Conservation (phyloP, 2,113 vertebrate genomes). For the Climacteris rufus region DNA sequence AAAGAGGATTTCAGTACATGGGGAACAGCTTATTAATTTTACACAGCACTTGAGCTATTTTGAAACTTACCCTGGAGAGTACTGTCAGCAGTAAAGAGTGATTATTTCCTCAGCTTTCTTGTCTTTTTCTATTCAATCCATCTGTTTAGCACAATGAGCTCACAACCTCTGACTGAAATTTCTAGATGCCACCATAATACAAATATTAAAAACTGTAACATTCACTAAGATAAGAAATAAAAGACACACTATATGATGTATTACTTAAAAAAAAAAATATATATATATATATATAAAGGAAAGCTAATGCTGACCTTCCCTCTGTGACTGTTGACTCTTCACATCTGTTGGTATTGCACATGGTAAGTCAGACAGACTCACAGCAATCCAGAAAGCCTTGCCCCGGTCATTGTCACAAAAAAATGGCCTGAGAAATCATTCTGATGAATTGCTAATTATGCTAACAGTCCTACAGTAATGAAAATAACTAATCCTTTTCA, state of each 20-base stretch:
- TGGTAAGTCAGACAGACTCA: slow-evolving; percentile 38
- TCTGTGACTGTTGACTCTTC: not conserved
- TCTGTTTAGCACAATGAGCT: slow-evolving; percentile 16
- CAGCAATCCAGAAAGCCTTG: not conserved
- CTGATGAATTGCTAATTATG: slow-evolving; percentile 27
- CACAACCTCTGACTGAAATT: not conserved
- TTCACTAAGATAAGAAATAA: not conserved
- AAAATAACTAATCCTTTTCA: slow-evolving; percentile 39
- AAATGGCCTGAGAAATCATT: not conserved
- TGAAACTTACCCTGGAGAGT: slow-evolving; percentile 48
- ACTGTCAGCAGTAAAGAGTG: slow-evolving; percentile 26
- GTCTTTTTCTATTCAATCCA: slow-evolving; percentile 10
- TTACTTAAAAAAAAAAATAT: not conserved
- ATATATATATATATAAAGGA: too few species aligned
- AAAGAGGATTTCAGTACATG: slow-evolving; percentile 13
- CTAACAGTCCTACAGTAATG: slow-evolving; percentile 24
- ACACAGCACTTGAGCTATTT: slow-evolving; percentile 54
- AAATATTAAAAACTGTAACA: not conserved
- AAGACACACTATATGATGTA: not conserved
- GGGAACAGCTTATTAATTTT: slow-evolving; percentile 60
- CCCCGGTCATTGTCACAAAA: not conserved
- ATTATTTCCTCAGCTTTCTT: slow-evolving; percentile 53
- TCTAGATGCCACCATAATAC: not conserved
- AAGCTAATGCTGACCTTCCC: slow-evolving; percentile 43
- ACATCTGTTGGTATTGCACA: slow-evolving; percentile 13